phyloP scores from a whole-genome alignment of 2,888 invertebrate genomes.

The Drosophila emarginata region DNA sequence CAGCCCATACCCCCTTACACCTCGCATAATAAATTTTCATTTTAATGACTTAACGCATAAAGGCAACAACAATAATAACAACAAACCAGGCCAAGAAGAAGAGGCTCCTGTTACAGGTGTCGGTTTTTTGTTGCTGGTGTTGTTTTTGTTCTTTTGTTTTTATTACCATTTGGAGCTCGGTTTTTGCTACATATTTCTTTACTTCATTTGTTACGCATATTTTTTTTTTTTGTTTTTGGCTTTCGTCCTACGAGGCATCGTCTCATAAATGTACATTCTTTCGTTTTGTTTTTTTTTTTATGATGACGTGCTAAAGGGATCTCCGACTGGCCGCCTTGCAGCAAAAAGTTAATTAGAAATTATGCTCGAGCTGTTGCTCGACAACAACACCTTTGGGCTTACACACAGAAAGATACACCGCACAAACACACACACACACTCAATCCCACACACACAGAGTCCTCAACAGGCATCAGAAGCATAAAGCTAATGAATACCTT shows the following conservation, averaged over 20 bases:
- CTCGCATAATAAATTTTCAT: constrained; percentile 78
- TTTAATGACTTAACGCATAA: constrained; percentile 75
- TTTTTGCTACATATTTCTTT: constrained; percentile 59
- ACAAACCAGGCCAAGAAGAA: constrained; percentile 6
- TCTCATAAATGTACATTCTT: constrained; percentile 53
- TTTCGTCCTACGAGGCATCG: constrained; percentile 58
- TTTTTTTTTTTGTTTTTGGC: constrained; percentile 7
- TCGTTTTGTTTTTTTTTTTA: constrained; percentile 71
- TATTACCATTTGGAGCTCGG: constrained; percentile 18
- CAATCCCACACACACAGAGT: constrained; percentile 1
- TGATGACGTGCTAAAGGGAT: constrained; percentile 76
- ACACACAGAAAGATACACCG: constrained; percentile 26
- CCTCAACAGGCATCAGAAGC: constrained; percentile 11
- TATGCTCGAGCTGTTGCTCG: constrained; percentile 61
- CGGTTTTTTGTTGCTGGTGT: constrained; percentile 42
- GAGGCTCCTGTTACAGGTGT: constrained; percentile 62
- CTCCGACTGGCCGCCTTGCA: constrained; percentile 35
- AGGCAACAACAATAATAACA: constrained; percentile 49
- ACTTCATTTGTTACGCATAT: constrained; percentile 72
- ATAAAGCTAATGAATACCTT: constrained; percentile 65
- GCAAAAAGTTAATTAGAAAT: constrained; percentile 73
- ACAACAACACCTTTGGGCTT: constrained; percentile 12
- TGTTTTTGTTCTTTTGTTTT: constrained; percentile 23
- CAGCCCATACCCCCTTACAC: background rate
- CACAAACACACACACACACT: constrained; percentile 26